Evolutionary conservation across 1,140 invertebrate species (phyloP), one percentile per base, ranked within the genome.

Genomic region (Hylaeus anthracinus): DNA sequence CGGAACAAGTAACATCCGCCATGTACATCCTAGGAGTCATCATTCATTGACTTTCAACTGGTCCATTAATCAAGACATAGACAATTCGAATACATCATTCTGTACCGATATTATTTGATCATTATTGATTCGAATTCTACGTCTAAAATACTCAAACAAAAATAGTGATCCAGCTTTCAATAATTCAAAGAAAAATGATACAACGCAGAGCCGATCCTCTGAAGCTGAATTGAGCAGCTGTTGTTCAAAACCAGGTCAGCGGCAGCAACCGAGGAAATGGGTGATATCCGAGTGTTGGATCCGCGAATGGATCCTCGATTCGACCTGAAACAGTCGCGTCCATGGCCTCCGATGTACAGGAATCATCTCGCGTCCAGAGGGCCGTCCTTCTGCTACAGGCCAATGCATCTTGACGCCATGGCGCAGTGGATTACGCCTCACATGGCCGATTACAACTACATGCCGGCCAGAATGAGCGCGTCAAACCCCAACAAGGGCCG

Each of bases 281-380:
- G 92, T 39, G 93, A 93, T 75, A 90, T 94, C 37, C 84, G 93
- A 79, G 90, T 94, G 10, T 51, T 93, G 75, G 93, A 92, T 90
- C 91, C 92, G 0, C 86, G 93, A 45, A 92, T 92, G 89, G 92
- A 92, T 87, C 91, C 91, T 5, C 83, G 91, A 14, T 92, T 92
- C 60, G 90, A 93, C 9, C 45, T 88, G 10, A 93, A 93, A 15
- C 91, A 92, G 12, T 84, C 86, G 2, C 86, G 90, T 15, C 90
- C 95, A 41, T 96, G 95, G 95, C 95, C 95, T 0, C 94, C 95
- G 84, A 93, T 95, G 88, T 94, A 95, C 86, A 91, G 95, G 1
- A 95, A 94, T 83, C 90, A 92, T 79, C 93, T 94, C 14, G 92
- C 92, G 4, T 87, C 89, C 9, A 86, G 92, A 45, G 89, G 89